A percentile compares a stretch with the other conserved stretches of the same genome.
Conservation (phyloP, 2,888 invertebrate genomes). For the Meganola albula region DNA sequence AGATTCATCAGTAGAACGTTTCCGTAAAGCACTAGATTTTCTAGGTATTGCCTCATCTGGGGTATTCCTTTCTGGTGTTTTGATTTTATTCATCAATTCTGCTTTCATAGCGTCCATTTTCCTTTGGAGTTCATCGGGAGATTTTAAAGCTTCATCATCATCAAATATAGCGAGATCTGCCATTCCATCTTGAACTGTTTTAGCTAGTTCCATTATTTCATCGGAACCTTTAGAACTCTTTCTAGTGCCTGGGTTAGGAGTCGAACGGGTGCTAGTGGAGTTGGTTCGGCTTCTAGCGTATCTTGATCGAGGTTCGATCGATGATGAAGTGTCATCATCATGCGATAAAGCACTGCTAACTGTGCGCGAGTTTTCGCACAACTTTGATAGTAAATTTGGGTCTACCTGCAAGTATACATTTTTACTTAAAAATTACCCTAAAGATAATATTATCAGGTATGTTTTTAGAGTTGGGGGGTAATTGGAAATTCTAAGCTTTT, state of each 20-base stretch:
- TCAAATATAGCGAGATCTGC: conserved; percentile 64
- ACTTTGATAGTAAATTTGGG: conserved; percentile 48
- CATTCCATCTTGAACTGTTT: conserved; percentile 77
- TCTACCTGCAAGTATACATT: conserved; percentile 45
- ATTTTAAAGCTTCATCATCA: conserved; percentile 41
- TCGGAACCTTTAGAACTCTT: conserved; percentile 56
- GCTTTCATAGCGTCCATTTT: conserved; percentile 60
- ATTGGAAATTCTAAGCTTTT: no score
- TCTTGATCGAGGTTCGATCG: conserved; percentile 53
- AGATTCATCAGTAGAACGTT: conserved; percentile 53
- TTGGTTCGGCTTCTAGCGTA: conserved; percentile 49
- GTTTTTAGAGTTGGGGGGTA: no score
- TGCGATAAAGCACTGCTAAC: conserved; percentile 59
- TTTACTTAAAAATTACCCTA: no score
- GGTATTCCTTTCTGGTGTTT: conserved; percentile 28
- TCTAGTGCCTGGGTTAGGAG: conserved; percentile 45
- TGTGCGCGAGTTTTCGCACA: conserved; percentile 59
- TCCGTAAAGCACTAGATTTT: conserved; percentile 48
- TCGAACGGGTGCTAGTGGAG: conserved; percentile 49
- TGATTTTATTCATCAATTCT: conserved; percentile 63
- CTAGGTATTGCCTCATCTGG: conserved; percentile 45
- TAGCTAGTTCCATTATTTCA: conserved; percentile 70
- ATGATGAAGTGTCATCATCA: conserved; percentile 61
- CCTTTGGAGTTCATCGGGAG: conserved; percentile 50
- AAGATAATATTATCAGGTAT: no score